phyloP scores from a whole-genome alignment of 2,113 vertebrate species.

The Propithecus coquereli region DNA sequence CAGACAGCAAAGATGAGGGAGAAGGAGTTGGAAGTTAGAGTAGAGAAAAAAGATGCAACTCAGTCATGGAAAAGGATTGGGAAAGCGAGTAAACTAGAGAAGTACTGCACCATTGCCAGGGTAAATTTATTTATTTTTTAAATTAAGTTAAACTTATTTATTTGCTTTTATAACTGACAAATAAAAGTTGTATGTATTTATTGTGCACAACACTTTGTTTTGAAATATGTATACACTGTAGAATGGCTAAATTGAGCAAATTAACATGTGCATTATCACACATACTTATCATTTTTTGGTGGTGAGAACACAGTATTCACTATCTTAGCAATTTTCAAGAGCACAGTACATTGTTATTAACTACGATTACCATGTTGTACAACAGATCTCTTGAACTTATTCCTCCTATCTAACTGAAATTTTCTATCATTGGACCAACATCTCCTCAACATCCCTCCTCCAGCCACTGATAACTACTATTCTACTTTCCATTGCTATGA shows the following conservation, averaged over 20 bases:
- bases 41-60: not conserved
- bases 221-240: not conserved
- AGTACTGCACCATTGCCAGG: not conserved
- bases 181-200: not conserved
- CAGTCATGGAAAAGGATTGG: not conserved
- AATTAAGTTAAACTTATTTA: not conserved
- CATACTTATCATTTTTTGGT: not conserved
- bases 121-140: not conserved
- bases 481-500: not conserved
- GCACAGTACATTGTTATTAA: not conserved
- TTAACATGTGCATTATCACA: not conserved
- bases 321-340: not conserved
- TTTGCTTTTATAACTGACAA: not conserved
- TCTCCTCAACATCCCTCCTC: not conserved
- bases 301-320: not conserved
- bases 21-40: not conserved
- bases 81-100: not conserved
- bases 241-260: not conserved
- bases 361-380: not conserved
- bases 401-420: not conserved
- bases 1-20: not conserved
- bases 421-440: not conserved
- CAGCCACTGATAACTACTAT: not conserved
- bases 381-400: not conserved
- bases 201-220: not conserved